Evolutionary conservation across 1,140 invertebrate species (phyloP).

Genomic region (Leptestheria dahalacensis): DNA sequence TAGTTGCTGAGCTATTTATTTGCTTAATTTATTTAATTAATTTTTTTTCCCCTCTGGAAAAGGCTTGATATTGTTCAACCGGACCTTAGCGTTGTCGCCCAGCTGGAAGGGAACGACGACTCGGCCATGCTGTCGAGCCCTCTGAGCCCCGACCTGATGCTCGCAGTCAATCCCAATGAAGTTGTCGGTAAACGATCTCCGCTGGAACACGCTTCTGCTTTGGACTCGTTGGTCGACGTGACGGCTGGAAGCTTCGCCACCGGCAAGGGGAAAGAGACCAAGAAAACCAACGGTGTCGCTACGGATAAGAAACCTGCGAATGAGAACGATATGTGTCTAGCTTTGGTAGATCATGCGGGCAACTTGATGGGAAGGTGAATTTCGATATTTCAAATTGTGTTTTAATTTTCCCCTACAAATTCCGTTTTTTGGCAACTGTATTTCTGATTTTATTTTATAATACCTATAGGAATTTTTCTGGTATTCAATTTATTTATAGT

Average conservation of each 20-base stretch:
- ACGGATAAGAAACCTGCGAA: background rate
- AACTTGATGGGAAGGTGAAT: background rate
- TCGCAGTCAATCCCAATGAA: slow-evolving; percentile 17
- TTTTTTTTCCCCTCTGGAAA: too few species aligned
- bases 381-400: too few species aligned
- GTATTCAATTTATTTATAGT: too few species aligned
- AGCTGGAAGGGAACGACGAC: slow-evolving; percentile 13
- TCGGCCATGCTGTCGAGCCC: slow-evolving; percentile 1
- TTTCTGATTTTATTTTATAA: too few species aligned
- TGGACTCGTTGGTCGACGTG: background rate
- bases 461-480: too few species aligned
- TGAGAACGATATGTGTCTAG: background rate
- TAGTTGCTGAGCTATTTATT: too few species aligned
- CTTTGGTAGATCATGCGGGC: background rate
- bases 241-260: background rate
- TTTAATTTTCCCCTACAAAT: too few species aligned
- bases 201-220: background rate
- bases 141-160: slow-evolving; percentile 17
- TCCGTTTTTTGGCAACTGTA: too few species aligned
- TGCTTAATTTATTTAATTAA: background rate
- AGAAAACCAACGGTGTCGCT: background rate
- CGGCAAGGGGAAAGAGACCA: background rate
- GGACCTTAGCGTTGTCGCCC: slow-evolving; percentile 6
- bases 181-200: background rate
- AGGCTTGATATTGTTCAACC: background rate